phyloP scores from a whole-genome alignment of 2,797 vertebrate genomes.

The Lateolabrax maculatus region DNA sequence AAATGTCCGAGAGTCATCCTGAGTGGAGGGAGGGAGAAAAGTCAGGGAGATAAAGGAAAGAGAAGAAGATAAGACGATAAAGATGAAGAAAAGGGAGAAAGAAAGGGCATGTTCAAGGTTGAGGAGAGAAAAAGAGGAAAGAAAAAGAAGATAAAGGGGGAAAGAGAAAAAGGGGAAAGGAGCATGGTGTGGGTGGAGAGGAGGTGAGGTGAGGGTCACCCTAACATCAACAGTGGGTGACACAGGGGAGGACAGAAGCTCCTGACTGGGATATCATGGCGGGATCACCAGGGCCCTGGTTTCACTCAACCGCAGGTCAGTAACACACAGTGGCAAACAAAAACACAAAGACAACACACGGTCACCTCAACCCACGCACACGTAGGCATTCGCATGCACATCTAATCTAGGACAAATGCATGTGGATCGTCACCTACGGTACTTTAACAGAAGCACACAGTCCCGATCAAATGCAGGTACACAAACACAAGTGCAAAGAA shows the following conservation, averaged over 20 bases:
- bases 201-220: constrained; percentile 65
- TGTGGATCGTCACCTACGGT: constrained; percentile 21
- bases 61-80: background rate
- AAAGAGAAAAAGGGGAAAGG: background rate
- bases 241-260: constrained; percentile 47
- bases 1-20: constrained; percentile 13
- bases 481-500: constrained; percentile 22
- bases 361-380: constrained; percentile 26
- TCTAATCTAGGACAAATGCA: background rate
- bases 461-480: constrained; percentile 7
- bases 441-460: constrained; percentile 11
- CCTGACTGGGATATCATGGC: constrained; percentile 45
- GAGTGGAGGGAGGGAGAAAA: background rate
- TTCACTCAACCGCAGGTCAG: constrained; percentile 60
- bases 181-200: constrained; percentile 1
- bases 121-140: background rate
- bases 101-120: background rate
- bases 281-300: constrained; percentile 22
- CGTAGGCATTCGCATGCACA: background rate
- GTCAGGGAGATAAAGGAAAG: background rate
- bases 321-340: constrained; percentile 47
- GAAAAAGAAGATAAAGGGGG: background rate
- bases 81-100: too few relatives aligned
- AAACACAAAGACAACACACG: constrained; percentile 27
- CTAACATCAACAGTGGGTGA: constrained; percentile 54